Evolutionary conservation across 2,113 vertebrate genomes (phyloP).

Genomic region (Phalacrocorax carbo): DNA sequence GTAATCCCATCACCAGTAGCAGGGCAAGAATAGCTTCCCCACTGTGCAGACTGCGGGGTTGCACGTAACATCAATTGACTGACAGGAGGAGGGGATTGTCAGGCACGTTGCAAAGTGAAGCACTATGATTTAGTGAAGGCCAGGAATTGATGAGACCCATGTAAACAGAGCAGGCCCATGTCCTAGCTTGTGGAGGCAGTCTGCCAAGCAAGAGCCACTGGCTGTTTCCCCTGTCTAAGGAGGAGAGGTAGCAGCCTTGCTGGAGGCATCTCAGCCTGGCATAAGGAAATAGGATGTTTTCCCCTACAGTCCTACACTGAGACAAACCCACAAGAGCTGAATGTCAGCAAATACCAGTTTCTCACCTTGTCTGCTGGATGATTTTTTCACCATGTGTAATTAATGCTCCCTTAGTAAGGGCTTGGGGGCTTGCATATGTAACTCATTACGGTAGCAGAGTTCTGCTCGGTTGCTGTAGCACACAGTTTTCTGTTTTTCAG

Average conservation of each 20-base stretch:
- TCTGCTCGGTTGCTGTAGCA: not conserved
- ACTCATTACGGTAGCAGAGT: not conserved
- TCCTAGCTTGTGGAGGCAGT: not conserved
- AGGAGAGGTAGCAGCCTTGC: not conserved
- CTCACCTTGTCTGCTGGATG: not conserved
- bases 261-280: not conserved
- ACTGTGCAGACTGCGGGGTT: fast-evolving
- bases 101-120: not conserved
- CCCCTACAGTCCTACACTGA: not conserved
- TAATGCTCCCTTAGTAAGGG: not conserved
- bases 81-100: not conserved
- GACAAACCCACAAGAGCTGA: not conserved
- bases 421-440: not conserved
- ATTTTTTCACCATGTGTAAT: not conserved
- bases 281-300: not conserved
- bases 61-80: not conserved
- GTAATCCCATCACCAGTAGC: not conserved
- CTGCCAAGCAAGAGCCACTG: not conserved
- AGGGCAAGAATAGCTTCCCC: not conserved
- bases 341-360: not conserved
- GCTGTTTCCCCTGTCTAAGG: not conserved
- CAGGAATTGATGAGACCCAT: not conserved
- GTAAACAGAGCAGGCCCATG: not conserved
- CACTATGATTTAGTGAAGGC: not conserved
- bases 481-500: not conserved